Evolutionary conservation across 2,113 vertebrate genomes (phyloP), one percentile per base, ranked within the genome.

Genomic region (Lampris incognitus): DNA sequence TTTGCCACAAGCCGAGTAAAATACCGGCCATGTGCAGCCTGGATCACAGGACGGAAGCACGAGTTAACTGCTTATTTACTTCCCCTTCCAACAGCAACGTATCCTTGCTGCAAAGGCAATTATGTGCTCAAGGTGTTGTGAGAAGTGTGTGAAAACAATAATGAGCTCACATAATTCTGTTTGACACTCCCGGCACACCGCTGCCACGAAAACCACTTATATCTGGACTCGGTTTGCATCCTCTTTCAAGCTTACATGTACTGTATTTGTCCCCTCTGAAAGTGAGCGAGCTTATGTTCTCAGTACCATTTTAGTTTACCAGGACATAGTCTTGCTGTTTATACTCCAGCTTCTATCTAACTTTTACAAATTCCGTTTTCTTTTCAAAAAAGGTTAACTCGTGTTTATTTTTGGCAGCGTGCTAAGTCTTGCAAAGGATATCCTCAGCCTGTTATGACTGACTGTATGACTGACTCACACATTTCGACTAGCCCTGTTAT

Each of bases 51-150:
- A 82, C 77, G 60, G 8, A 38, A 62, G 38, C 24, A 24, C 24
- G 58, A 83, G 84, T 52, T 4, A 85, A 87, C 75, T 24, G 24
- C 24, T 24, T 24, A 24, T 24, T 24, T 24, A 24, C 24, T 24
- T 24, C 24, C 24, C 24, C 24, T 24, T 0, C 24, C 24, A 24
- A 0, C 24, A 24, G 24, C 24, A 24, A 24, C 24, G 68, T 79
- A 69, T 5, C 51, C 66, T 68, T 11, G 54, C 66, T 65, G 81
- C 58, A 72, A 80, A 11, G 49, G 78, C 52, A 49, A 54, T 52
- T 79, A 77, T 87, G 86, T 81, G 86, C 68, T 72, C 85, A 80
- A 59, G 51, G 71, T 74, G 62, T 64, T 66, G 82, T 64, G 75
- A 85, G 75, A 37, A 73, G 62, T 66, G 67, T 60, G 76, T 9